Percentiles rank a stretch among this genome's conserved stretches.
Conservation (phyloP, 1,140 invertebrate genomes). For the Rhagoletis pomonella region DNA sequence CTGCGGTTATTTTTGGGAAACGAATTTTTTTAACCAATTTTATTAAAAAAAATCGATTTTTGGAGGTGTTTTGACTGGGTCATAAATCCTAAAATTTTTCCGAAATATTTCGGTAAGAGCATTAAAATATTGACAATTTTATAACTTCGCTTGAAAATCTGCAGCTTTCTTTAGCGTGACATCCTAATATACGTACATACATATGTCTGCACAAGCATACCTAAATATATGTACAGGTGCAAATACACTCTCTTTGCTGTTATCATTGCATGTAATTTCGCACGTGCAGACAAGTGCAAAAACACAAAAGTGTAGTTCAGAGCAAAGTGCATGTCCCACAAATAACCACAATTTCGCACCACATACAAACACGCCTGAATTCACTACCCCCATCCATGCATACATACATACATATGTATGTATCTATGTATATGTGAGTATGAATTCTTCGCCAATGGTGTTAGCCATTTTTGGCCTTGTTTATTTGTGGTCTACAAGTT, state of each 20-base stretch:
- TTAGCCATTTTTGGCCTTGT: neutral
- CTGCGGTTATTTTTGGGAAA: too few species aligned
- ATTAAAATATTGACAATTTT: too few species aligned
- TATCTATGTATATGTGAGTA: too few species aligned
- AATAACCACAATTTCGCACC: neutral
- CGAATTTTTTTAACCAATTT: too few species aligned
- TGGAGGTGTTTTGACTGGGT: too few species aligned
- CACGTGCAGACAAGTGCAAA: slow-evolving; percentile 16
- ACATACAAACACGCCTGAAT: neutral
- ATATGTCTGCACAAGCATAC: neutral
- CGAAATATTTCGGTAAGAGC: too few species aligned
- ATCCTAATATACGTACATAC: too few species aligned
- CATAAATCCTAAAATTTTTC: too few species aligned
- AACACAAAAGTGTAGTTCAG: neutral
- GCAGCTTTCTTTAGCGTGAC: too few species aligned
- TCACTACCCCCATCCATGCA: neutral
- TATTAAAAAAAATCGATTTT: too few species aligned
- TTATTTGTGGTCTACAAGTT: neutral
- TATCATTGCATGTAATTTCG: slow-evolving; percentile 21
- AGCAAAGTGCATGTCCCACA: neutral
- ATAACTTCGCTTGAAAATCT: too few species aligned
- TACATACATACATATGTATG: neutral
- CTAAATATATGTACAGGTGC: neutral
- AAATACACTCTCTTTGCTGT: neutral
- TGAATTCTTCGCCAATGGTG: too few species aligned